Evolutionary conservation across 2,797 vertebrate genomes (phyloP), one percentile per base, ranked within the genome.

Genomic region (Harpagifer antarcticus): DNA sequence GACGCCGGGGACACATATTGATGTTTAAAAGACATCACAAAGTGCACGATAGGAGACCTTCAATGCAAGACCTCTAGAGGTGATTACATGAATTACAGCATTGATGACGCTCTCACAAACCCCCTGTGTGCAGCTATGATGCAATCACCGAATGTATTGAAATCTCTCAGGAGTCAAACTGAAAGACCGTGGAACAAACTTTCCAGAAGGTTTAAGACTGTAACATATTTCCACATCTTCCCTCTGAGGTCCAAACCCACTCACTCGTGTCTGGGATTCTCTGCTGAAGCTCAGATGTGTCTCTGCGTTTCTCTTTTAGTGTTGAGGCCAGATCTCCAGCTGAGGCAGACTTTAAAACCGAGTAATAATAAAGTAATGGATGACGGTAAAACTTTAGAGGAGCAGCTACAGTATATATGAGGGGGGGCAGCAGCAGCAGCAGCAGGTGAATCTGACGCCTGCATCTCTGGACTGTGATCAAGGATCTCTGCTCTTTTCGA

Each of bases 381-480:
- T 50, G 67, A 72, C 65, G 65, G 55, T 73, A 54, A 49, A 78
- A 58, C 62, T 52, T 60, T 37, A 37, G 68, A 63, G 31, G 2
- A 1, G 14, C 45, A 58, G 77, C 76, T 75, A 64, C 54, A 68
- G 74, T 59, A 40, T 10, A 37, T 8, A 8, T 1, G 31, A 23
- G 20, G 0, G n/a, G n/a, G n/a, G n/a, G n/a, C n/a, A n/a, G n/a
- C n/a, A n/a, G n/a, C 0, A 44, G 48, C 54, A 77, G 77, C 67
- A 17, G 68, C 0, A 44, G 48, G 54, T 58, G 43, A 19, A 77
- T 56, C 65, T 69, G 42, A 71, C 5, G 14, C 45, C 49, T 23
- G 53, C 4, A 78, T 85, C 84, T 82, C 63, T 78, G 65, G 45
- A 76, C 43, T n/a, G 1, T 1, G 43, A 77, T 78, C 55, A 85